Conservation (phyloP, 2,888 invertebrate species). For the Phlogophora meticulosa region DNA sequence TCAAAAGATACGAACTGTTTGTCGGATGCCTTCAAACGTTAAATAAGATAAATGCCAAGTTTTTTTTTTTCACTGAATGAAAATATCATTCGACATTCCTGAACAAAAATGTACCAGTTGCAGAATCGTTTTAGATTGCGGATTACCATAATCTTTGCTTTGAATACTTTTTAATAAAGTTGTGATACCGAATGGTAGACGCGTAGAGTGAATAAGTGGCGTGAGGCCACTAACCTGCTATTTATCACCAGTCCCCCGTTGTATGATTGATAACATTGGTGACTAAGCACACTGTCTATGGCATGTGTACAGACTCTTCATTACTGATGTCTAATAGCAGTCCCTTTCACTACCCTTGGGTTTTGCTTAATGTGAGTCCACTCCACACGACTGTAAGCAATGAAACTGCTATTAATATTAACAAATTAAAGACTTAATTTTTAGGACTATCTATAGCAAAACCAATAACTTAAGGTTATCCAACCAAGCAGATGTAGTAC, state of each 20-base stretch:
- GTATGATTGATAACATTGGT: slow-evolving; percentile 45
- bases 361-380: background rate
- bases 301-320: background rate
- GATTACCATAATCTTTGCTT: slow-evolving; percentile 8
- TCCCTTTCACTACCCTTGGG: background rate
- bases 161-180: slow-evolving; percentile 20
- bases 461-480: background rate
- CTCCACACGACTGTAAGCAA: no score
- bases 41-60: slow-evolving; percentile 73
- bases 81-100: slow-evolving; percentile 44
- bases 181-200: background rate
- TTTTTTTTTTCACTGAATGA: slow-evolving; percentile 31
- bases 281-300: slow-evolving; percentile 30
- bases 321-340: background rate
- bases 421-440: background rate
- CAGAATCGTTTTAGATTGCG: slow-evolving; percentile 20
- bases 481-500: no score
- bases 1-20: slow-evolving; percentile 48
- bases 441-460: background rate
- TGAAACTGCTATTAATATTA: no score
- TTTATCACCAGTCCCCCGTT: slow-evolving; percentile 41
- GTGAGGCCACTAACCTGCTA: slow-evolving; percentile 24
- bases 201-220: slow-evolving; percentile 28
- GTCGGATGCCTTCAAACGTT: slow-evolving; percentile 32
- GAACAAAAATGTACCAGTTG: slow-evolving; percentile 14